Evolutionary conservation across 2,888 invertebrate genomes (phyloP), one percentile per base, ranked within the genome.

Genomic region (Phasia obesa): DNA sequence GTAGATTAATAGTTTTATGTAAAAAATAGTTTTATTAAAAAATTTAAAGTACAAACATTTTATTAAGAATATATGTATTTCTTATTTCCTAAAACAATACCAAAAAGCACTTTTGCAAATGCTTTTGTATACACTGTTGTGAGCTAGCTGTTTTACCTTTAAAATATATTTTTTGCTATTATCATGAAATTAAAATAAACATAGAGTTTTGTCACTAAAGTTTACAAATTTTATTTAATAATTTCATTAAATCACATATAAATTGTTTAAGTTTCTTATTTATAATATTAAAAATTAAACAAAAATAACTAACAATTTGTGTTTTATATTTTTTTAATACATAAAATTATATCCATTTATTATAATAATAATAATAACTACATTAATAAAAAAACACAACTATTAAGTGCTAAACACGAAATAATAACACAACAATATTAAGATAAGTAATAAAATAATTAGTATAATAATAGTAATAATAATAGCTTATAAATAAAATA

Each of bases 221-320:
- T 35, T 35, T 31, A 11, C 2, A 9, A 35, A 47, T 71, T 59
- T 76, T 59, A 59, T 64, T 59, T 51, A 77, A 62, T 60, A 67
- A 78, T 73, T 78, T 73, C 51, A 55, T 42, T 75, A 51, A 78
- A 71, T 70, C 65, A 78, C 76, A 76, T 59, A 35, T 59, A 51
- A 27, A 60, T 67, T 57, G 21, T 49, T 55, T 49, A 25, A 15
- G 44, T 55, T 15, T 47, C 55, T 57, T 47, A 65, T 47, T 5
- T 9, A 35, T 49, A 57, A 47, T 35, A 42, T 57, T 65, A n/a
- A 65, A 35, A 6, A 27, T 49, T 65, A 74, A 57, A 57, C 13
- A 73, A 53, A 53, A 42, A 65, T 25, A 64, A 35, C 44, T 64
- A 64, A 74, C 44, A 38, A 13, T 49, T 71, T 53, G 25, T 42